Evolutionary conservation across 2,797 vertebrate species (phyloP).

Genomic region (Menidia menidia): DNA sequence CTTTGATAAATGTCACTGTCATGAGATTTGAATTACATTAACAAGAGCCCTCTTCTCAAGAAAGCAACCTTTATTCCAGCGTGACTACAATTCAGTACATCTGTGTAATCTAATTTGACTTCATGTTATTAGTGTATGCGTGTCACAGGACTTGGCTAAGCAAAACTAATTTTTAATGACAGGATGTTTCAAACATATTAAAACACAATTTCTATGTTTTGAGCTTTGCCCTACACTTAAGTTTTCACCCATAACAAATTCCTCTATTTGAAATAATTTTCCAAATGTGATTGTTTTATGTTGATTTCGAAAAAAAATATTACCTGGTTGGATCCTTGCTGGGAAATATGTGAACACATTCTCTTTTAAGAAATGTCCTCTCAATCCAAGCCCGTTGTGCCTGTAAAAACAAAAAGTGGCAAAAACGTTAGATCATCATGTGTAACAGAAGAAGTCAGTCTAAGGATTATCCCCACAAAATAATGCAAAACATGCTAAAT

Average conservation of each 20-base stretch:
- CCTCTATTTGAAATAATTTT: background rate
- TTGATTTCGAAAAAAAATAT: slow-evolving; percentile 2
- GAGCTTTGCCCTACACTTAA: background rate
- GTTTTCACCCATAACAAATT: background rate
- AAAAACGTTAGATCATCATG: slow-evolving; percentile 8
- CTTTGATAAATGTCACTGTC: background rate
- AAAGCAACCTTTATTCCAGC: background rate
- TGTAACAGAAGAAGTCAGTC: slow-evolving; percentile 9
- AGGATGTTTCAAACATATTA: no score
- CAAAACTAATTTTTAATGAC: background rate
- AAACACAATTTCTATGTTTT: no score
- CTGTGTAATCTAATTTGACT: background rate
- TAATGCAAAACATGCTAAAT: background rate
- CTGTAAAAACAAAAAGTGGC: slow-evolving; percentile 70
- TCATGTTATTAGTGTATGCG: background rate
- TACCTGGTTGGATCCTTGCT: slow-evolving; percentile 93
- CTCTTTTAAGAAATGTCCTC: slow-evolving; percentile 93
- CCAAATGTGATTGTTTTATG: background rate
- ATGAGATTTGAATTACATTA: background rate
- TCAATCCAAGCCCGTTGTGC: slow-evolving; percentile 95
- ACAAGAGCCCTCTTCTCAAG: background rate
- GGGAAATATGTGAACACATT: slow-evolving; percentile 91
- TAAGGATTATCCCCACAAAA: background rate
- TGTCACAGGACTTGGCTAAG: fast-evolving
- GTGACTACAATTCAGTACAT: background rate